Conservation (phyloP, 2,113 vertebrate species). For the Cariama cristata region DNA sequence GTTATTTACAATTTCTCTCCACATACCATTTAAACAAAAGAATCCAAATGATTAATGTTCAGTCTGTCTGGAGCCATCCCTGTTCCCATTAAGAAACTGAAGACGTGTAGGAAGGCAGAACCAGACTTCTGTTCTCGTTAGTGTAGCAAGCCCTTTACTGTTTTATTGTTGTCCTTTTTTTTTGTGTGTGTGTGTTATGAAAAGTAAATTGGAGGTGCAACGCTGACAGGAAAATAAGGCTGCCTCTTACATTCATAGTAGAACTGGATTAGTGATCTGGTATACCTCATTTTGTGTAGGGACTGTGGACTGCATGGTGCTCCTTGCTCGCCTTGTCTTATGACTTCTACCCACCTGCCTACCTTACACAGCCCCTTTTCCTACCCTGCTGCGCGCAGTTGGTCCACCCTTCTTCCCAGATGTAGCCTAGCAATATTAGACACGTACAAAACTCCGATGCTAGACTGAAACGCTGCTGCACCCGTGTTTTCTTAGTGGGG, state of each 20-base stretch:
- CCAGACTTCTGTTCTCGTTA: neutral
- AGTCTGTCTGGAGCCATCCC: neutral
- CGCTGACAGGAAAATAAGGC: neutral
- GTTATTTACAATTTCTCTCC: constrained; percentile 39
- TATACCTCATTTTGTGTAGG: neutral
- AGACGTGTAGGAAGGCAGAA: neutral
- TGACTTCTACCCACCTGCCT: rapidly evolving
- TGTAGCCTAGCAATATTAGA: neutral
- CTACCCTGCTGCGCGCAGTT: neutral
- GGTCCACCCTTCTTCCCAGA: neutral
- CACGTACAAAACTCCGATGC: neutral
- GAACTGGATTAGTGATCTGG: neutral
- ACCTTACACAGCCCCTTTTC: neutral
- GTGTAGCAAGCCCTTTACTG: neutral
- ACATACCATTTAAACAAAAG: constrained; percentile 27
- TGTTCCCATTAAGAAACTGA: neutral
- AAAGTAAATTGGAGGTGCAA: neutral
- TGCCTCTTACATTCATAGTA: neutral
- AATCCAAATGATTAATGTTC: constrained; percentile 6
- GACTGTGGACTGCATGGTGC: neutral
- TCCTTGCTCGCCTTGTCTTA: neutral
- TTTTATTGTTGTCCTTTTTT: neutral
- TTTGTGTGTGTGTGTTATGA: neutral
- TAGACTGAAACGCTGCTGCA: neutral
- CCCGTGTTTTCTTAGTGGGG: neutral